A percentile compares a stretch with the other conserved stretches of the same genome.
Evolutionary conservation across 2,797 vertebrate genomes (phyloP).

Genomic region (Scomberomorus guttatus): DNA sequence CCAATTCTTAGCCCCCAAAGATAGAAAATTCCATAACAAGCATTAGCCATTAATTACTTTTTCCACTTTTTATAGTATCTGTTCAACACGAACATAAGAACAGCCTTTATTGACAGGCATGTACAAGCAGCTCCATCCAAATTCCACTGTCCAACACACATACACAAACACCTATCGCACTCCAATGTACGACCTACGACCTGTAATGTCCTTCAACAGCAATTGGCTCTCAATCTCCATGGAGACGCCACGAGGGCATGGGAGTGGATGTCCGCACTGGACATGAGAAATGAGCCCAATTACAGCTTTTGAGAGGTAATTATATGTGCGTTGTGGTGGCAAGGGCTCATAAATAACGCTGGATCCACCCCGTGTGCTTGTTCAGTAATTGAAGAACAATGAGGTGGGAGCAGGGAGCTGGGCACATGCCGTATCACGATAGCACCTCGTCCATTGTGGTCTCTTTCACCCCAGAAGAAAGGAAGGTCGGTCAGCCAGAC

Average conservation of each 20-base stretch:
- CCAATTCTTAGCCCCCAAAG: too few relatives aligned
- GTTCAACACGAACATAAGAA: not conserved
- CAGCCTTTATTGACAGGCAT: not conserved
- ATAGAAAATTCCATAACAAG: too few relatives aligned
- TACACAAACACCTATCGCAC: conserved; percentile 16
- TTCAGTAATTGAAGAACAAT: conserved; percentile 79
- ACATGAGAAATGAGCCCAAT: conserved; percentile 84
- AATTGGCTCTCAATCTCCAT: conserved; percentile 67
- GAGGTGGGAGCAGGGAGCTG: conserved; percentile 55
- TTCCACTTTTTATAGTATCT: not conserved
- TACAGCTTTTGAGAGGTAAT: conserved; percentile 82
- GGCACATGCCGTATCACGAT: conserved; percentile 19
- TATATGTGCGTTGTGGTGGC: conserved; percentile 66
- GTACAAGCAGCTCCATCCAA: not conserved
- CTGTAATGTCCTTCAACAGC: conserved; percentile 52
- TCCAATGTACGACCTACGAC: conserved; percentile 44
- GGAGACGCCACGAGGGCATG: conserved; percentile 47
- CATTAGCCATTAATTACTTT: not conserved
- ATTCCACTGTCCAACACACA: not conserved
- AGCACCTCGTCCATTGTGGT: conserved; percentile 51
- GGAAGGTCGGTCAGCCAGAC: conserved; percentile 46
- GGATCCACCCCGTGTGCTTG: conserved; percentile 59
- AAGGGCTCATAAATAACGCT: conserved; percentile 73
- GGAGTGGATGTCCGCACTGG: conserved; percentile 45
- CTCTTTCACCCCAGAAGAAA: conserved; percentile 56